These are phyloP conservation scores for Drosophila ezoana DNA, from an alignment of 2,888 invertebrate genomes.

Conservation along the genomic window DNA sequence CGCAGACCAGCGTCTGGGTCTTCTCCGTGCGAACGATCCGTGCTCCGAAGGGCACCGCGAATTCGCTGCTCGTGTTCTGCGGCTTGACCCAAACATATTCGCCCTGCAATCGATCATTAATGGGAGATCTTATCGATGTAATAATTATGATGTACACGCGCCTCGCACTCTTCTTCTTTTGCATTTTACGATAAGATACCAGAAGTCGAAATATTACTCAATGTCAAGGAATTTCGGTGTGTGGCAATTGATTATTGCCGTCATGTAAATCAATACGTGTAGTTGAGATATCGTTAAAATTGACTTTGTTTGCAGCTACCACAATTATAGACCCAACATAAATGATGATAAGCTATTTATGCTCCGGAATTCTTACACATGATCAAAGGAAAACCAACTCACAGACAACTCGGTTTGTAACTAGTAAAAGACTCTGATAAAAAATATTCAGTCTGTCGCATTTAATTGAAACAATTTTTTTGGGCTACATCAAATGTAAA, in stretches of 20 bases:
- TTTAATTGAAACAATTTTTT: no score
- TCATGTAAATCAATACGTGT: constrained; percentile 30
- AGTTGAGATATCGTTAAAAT: constrained; percentile 11
- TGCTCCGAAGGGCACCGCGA: constrained; percentile 94
- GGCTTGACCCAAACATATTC: constrained; percentile 96
- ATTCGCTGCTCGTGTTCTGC: constrained; percentile 88
- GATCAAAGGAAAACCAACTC: not conserved
- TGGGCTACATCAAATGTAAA: no score
- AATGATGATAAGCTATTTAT: constrained; percentile 26
- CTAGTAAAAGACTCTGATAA: not conserved
- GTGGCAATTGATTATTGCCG: constrained; percentile 14
- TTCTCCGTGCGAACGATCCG: constrained; percentile 92
- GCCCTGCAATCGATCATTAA: constrained; percentile 86
- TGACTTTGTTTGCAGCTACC: constrained; percentile 27
- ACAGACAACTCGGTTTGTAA: not conserved
- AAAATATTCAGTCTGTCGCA: no score
- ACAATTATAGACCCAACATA: constrained; percentile 29
- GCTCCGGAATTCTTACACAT: not conserved
- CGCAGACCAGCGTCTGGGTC: constrained; percentile 90
- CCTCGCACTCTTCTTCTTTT: constrained; percentile 1
- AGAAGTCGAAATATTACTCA: constrained; percentile 21
- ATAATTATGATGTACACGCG: constrained; percentile 44
- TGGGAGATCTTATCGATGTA: constrained; percentile 33
- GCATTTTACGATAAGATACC: constrained; percentile 48
- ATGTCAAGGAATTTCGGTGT: constrained; percentile 22